Base-by-base conservation (phyloP, 2,797 vertebrate species). In the Gastrophryne carolinensis region DNA sequence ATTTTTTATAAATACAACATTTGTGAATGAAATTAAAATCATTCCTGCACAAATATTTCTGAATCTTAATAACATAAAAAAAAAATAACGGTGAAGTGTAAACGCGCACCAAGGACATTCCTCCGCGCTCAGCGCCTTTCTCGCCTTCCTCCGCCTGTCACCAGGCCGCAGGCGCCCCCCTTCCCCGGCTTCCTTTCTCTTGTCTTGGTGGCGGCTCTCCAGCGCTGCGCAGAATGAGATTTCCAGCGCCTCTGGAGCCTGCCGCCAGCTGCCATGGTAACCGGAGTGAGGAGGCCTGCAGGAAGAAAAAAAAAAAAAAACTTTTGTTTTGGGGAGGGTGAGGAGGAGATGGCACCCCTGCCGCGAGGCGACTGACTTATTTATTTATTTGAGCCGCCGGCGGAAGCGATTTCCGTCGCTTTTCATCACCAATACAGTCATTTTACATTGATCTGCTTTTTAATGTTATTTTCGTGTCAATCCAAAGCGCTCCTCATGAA, bases 221-320 rank as follows among this genome's bases (percentile, higher is more conserved):
- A 64, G 71, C 62, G 49, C 44, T 52, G 34, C 61, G 60, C 41
- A 49, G 44, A 60, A 68, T 75, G 54, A 68, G 66, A 52, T 75
- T 68, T 68, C 32, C 73, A 52, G 73, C 44, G 30, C 64, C 73
- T 75, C 64, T 57, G 64, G 63, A 75, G 64, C 37, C 73, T 75
- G 72, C 63, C 58, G 66, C 68, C 64, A 32, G 64, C 56, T 75
- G 54, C 73, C 64, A 75, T 75, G 73, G 73, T 37, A 75, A 75
- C 73, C 53, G 6, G 24, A 61, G 65, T 58, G 29, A 47, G 32
- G 41, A 35, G 64, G 44, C 73, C 54, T 75, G 54, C 54, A 39
- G 56, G 56, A 37, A 39, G 47, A 57, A 60, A 26, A 69, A 44
- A 56, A 39, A 56, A 35, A 64, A 37, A 75, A 57, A 50, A 50